Evolutionary conservation across 2,797 vertebrate species (phyloP).

Genomic region (Gila robusta): DNA sequence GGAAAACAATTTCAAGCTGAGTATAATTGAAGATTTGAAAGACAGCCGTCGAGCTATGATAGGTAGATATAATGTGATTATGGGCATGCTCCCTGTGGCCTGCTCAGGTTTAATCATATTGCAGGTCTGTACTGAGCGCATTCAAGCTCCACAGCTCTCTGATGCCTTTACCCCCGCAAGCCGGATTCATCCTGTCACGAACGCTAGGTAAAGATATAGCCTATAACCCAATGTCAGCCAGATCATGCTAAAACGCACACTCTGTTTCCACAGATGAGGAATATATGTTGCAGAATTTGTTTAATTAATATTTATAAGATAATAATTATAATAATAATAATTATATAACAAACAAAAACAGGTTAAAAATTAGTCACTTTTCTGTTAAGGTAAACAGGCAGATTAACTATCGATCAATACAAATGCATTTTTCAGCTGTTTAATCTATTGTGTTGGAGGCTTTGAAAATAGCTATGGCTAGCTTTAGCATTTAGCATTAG

Average conservation of each 20-base stretch:
- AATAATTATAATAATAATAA: no score
- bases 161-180: background rate
- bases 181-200: background rate
- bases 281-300: background rate
- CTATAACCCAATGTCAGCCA: background rate
- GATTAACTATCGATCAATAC: background rate
- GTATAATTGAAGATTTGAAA: conserved; percentile 61
- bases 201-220: conserved; percentile 23
- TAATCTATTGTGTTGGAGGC: background rate
- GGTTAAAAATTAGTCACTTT: background rate
- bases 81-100: conserved; percentile 44
- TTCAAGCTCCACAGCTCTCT: conserved; percentile 6
- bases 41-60: conserved; percentile 59
- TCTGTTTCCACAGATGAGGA: background rate
- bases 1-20: conserved; percentile 47
- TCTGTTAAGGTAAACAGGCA: background rate
- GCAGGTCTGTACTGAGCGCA: background rate
- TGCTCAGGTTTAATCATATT: conserved; percentile 52
- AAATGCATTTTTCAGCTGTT: background rate
- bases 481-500: background rate
- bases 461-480: background rate
- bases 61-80: conserved; percentile 61
- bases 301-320: background rate
- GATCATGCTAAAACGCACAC: background rate
- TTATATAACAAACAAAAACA: background rate